These are phyloP conservation scores for Calephelis perditalis DNA, from an alignment of 2,888 invertebrate species.

Conservation along the genomic window DNA sequence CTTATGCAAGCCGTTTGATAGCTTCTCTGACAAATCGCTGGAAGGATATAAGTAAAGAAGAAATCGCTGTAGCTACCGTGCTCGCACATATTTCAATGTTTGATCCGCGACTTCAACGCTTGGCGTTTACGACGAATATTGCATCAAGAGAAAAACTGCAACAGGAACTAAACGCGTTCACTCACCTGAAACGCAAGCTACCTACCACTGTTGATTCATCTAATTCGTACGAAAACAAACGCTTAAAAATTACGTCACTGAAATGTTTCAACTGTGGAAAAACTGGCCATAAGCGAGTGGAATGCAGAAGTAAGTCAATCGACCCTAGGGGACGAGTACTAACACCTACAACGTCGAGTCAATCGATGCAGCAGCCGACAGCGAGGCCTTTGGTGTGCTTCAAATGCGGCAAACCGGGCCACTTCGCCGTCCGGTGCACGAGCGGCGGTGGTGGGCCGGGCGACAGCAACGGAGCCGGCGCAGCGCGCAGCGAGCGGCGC, in stretches of 20 bases:
- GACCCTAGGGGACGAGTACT: neutral
- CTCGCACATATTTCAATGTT: conserved; percentile 20
- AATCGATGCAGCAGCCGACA: conserved; percentile 11
- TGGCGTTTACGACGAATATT: conserved; percentile 22
- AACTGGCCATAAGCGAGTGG: conserved; percentile 22
- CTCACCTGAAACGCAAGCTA: conserved; percentile 19
- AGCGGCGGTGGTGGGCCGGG: conserved; percentile 1
- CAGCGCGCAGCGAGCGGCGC: conserved; percentile 18
- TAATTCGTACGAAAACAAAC: conserved; percentile 12
- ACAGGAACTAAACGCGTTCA: conserved; percentile 20
- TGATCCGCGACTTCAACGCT: conserved; percentile 18
- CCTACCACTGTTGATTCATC: conserved; percentile 4
- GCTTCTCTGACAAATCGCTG: neutral
- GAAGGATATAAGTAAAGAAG: conserved; percentile 16
- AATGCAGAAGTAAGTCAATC: conserved; percentile 18
- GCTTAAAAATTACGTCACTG: neutral
- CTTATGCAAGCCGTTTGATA: too few species aligned
- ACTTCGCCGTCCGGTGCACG: conserved; percentile 18
- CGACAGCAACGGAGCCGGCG: too few species aligned
- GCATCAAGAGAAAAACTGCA: conserved; percentile 18
- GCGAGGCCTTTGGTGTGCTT: conserved; percentile 15
- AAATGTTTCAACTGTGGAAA: conserved; percentile 26
- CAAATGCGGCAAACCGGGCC: conserved; percentile 19
- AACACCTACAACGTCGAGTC: conserved; percentile 3
- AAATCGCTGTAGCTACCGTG: conserved; percentile 21